These are phyloP conservation scores for Geococcyx californianus DNA, from an alignment of 2,113 vertebrate species.

Conservation along the genomic window DNA sequence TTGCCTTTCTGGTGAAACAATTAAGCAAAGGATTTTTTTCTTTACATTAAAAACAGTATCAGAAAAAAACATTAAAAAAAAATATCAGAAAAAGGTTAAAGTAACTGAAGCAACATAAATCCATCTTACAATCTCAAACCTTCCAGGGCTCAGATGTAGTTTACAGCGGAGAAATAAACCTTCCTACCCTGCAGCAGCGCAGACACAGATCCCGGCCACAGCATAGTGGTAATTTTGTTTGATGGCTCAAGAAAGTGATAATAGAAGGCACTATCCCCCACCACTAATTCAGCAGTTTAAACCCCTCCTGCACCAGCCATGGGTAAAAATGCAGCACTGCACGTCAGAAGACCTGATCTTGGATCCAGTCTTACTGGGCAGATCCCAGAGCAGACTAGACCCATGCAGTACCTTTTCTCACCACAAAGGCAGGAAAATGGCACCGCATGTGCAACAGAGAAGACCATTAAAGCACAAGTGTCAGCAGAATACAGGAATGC, in stretches of 20 bases:
- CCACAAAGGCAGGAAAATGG: background rate
- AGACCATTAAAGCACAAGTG: background rate
- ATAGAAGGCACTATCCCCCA: background rate
- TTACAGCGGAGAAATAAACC: background rate
- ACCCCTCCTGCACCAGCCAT: background rate
- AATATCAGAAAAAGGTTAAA: background rate
- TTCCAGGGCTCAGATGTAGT: background rate
- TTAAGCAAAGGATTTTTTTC: background rate
- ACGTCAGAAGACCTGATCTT: background rate
- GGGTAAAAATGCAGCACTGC: background rate
- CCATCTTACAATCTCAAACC: background rate
- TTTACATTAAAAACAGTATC: background rate
- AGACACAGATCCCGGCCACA: background rate
- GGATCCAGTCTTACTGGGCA: background rate
- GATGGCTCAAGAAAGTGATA: background rate
- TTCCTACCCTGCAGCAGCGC: background rate
- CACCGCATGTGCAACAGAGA: background rate
- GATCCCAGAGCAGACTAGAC: background rate
- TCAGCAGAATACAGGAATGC: background rate
- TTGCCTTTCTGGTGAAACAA: background rate
- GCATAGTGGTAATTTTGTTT: too few species aligned
- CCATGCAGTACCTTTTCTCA: background rate
- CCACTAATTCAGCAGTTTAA: background rate
- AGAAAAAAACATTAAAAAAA: background rate
- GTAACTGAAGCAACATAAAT: background rate